Evolutionary conservation across 2,888 invertebrate species (phyloP).

Genomic region (Chromoteleia sp.): DNA sequence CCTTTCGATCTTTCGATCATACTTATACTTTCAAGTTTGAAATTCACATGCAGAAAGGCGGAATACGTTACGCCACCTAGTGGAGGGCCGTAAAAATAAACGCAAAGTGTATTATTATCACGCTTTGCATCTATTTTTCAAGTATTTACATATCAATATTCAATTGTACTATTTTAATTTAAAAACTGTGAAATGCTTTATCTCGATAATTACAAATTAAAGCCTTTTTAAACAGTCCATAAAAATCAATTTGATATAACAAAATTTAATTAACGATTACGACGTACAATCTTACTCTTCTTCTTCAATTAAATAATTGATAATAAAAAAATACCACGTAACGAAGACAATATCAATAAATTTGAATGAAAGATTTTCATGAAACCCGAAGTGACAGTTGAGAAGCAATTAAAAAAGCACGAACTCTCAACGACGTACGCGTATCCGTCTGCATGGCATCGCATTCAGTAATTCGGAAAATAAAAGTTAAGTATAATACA

Average conservation of each 20-base stretch:
- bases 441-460: constrained; percentile 10
- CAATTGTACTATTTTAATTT: too few species aligned
- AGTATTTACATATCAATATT: too few species aligned
- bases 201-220: too few species aligned
- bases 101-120: too few species aligned
- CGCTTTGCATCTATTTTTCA: too few species aligned
- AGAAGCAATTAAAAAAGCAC: constrained; percentile 25
- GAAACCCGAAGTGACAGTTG: constrained; percentile 21
- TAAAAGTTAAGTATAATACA: constrained; percentile 61
- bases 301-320: constrained; percentile 19
- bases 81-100: too few species aligned
- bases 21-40: too few species aligned
- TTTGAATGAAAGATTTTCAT: constrained; percentile 39
- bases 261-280: constrained; percentile 12
- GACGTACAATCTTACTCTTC: neutral
- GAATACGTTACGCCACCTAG: too few species aligned
- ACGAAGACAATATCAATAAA: constrained; percentile 40
- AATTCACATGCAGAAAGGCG: too few species aligned
- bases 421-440: constrained; percentile 6
- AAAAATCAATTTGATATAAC: neutral
- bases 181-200: too few species aligned
- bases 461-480: constrained; percentile 58
- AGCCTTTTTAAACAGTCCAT: neutral
- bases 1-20: too few species aligned
- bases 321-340: constrained; percentile 22